Evolutionary conservation across 2,888 invertebrate genomes (phyloP).

Genomic region (Rutpela maculata): DNA sequence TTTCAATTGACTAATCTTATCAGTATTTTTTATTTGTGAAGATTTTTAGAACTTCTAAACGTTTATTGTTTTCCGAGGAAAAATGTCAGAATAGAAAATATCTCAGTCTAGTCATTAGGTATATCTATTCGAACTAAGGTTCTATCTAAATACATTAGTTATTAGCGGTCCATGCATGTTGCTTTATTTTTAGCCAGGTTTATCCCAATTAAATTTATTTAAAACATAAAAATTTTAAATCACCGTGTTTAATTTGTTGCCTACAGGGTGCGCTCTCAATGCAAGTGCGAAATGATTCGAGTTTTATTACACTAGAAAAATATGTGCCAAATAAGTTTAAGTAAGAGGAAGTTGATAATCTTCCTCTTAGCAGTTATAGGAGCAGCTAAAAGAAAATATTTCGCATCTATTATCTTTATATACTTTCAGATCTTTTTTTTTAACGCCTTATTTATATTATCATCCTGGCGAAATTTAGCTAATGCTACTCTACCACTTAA

Average conservation of each 20-base stretch:
- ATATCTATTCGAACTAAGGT: background rate
- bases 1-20: conserved; percentile 40
- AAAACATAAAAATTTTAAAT: conserved; percentile 16
- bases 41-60: conserved; percentile 16
- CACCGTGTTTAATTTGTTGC: conserved; percentile 17
- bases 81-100: background rate
- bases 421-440: too few relatives aligned
- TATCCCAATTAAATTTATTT: conserved; percentile 34
- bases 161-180: conserved; percentile 5
- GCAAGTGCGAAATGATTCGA: background rate
- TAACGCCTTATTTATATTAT: too few relatives aligned
- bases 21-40: conserved; percentile 35
- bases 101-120: conserved; percentile 3
- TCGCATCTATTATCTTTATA: too few relatives aligned
- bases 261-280: background rate
- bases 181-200: conserved; percentile 34
- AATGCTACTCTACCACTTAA: too few relatives aligned
- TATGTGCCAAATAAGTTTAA: too few relatives aligned
- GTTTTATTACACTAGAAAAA: too few relatives aligned
- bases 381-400: too few relatives aligned
- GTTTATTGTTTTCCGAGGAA: conserved; percentile 18
- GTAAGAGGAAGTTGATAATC: too few relatives aligned
- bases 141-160: conserved; percentile 29
- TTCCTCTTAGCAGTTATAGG: too few relatives aligned
- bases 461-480: too few relatives aligned